Evolutionary conservation across 2,797 vertebrate species (phyloP), one percentile per base, ranked within the genome.

Genomic region (Phrynocephalus forsythii): DNA sequence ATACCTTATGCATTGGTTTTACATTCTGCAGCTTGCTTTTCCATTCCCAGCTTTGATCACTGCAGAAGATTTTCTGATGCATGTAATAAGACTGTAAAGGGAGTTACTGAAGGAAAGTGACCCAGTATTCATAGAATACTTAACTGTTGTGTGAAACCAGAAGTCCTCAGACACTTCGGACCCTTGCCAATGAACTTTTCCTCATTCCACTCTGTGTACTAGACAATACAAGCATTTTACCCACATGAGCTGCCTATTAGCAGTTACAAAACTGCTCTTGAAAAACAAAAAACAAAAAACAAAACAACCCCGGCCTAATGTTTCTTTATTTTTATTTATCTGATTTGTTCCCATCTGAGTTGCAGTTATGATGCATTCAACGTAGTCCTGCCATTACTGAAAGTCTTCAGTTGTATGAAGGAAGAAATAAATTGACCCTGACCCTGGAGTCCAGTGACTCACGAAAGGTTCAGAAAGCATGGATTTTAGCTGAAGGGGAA

Each of bases 21-120:
- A 84, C 72, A 52, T 63, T 79, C 56, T 67, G 11, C 18, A 16
- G 28, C 16, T 26, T 68, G 4, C 1, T 24, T 67, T 85, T 89
- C 89, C 60, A 33, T 88, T 82, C 83, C 81, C 89, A 78, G 73
- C 89, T 91, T 91, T 81, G 84, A 88, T 93, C 94, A 2, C 38
- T 76, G 24, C 13, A 63, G 38, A 44, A 44, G 52, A 56, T 90
- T 82, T 50, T 88, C 87, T 88, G 13, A 0, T 68, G 89, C 87
- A 86, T 80, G 72, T 56, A 87, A 91, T 90, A 91, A 89, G 66
- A 78, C 66, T 78, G 89, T 82, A 52, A 90, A 68, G 16, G 38
- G 44, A 38, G 24, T 67, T 77, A 67, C 44, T 76, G 67, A 86
- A n/a, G 26, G 13, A 5, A 71, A 84, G 60, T 15, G 79, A 66